Evolutionary conservation across 1,140 invertebrate species (phyloP), one percentile per base, ranked within the genome.

Genomic region (Drosophila cardini): DNA sequence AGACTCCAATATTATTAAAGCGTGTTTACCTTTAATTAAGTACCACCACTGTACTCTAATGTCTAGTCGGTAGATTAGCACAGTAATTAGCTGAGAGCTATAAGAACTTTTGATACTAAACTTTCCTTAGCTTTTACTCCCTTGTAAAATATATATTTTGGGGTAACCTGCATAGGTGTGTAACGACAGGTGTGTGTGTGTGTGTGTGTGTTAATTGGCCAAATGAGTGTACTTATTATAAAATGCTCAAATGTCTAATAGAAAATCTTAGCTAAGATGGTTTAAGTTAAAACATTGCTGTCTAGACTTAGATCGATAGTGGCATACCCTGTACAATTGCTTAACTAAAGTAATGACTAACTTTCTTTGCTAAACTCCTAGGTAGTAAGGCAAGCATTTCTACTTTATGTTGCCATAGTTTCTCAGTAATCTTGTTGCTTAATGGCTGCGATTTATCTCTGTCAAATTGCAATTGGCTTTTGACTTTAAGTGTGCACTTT

Each of bases 401-500:
- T 4, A 40, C 36, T 1, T 40, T 10, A 40, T 40, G 10, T 4
- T 11, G 0, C 11, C 36, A 40, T 40, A 40, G 11, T 13, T 13
- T 13, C n/a, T 4, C n/a, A 4, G 18, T 48, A 18, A 43, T 55
- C 52, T 64, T 53, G 46, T 64, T 52, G 36, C 30, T 18, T 55
- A 55, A 64, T 64, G 50, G 48, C 38, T 53, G 38, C 62, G 62
- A 64, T 55, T 64, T 55, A 45, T 64, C 62, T 64, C 50, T 52
- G 38, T 48, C 55, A 52, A 52, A 43, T 61, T 61, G 45, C 57
- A 52, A 60, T 69, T 42, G 65, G 34, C 21, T 69, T 32, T 61
- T 50, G 45, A 43, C 45, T 43, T 68, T 61, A 50, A 21, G 26
- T 13, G 36, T 43, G 46, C 46, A 69, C 21, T 45, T 11, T 58